phyloP scores from a whole-genome alignment of 2,113 vertebrate species.

The Urocitellus parryii region DNA sequence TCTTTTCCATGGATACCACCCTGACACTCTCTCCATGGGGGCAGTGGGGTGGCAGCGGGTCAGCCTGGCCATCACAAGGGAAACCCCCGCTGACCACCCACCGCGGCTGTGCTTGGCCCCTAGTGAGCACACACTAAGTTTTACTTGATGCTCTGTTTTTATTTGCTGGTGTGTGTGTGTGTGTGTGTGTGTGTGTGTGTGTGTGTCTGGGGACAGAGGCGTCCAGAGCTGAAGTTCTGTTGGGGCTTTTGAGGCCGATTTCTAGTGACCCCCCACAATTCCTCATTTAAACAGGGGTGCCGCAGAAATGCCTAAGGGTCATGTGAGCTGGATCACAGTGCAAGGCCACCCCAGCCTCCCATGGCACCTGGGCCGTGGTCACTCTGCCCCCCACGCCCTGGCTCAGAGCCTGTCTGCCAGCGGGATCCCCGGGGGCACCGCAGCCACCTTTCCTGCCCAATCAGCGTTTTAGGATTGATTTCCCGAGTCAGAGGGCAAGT shows the following conservation, averaged over 20 bases:
- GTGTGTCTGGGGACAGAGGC: neutral
- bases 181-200: too few relatives aligned
- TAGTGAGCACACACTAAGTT: accelerated
- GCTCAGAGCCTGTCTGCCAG: neutral
- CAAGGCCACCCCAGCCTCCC: neutral
- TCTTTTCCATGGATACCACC: neutral
- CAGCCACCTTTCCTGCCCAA: neutral
- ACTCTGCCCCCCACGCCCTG: accelerated
- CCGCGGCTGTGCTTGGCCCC: accelerated
- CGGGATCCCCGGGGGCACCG: neutral
- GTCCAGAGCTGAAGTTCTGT: neutral
- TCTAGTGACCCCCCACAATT: neutral
- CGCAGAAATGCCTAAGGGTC: too few relatives aligned
- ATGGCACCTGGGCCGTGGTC: too few relatives aligned
- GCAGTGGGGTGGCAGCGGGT: neutral
- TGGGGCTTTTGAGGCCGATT: neutral
- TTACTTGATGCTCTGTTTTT: neutral
- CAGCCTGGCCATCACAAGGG: neutral
- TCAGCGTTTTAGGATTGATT: constrained; percentile 54
- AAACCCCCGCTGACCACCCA: too few relatives aligned
- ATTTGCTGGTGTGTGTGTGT: too few relatives aligned
- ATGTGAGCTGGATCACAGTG: too few relatives aligned
- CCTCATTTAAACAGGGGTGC: neutral
- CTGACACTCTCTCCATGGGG: too few relatives aligned
- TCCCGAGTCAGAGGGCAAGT: constrained; percentile 47